A percentile compares a stretch with the other conserved stretches of the same genome.
Conservation (phyloP, 2,888 invertebrate species). For the Malachius bipustulatus region DNA sequence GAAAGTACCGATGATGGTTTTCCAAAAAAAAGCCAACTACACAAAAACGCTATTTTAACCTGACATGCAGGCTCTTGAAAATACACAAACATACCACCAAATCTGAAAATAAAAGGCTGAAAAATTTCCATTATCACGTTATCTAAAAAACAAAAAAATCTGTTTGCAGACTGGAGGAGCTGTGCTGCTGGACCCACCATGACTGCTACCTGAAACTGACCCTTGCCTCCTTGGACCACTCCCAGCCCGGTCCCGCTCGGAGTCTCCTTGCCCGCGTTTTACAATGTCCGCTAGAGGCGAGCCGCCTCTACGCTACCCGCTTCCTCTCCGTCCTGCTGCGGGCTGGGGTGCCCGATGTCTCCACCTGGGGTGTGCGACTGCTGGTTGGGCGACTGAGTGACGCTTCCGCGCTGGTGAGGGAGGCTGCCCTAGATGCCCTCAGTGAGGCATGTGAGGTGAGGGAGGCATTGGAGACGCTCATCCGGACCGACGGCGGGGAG, state of each 20-base stretch:
- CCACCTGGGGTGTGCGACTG: constrained; percentile 77
- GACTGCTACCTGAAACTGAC: constrained; percentile 90
- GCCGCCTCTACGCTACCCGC: constrained; percentile 80
- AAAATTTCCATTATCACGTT: no score
- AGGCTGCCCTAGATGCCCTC: constrained; percentile 68
- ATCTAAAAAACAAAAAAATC: no score
- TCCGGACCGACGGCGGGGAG: constrained; percentile 59
- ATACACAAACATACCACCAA: no score
- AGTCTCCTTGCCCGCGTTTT: constrained; percentile 38
- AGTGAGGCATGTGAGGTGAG: constrained; percentile 90
- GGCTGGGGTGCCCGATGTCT: constrained; percentile 60
- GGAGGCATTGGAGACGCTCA: constrained; percentile 62
- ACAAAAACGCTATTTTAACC: no score
- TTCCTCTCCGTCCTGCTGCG: constrained; percentile 79
- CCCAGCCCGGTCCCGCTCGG: constrained; percentile 57
- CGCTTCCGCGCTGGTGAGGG: constrained; percentile 63
- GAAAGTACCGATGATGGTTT: no score
- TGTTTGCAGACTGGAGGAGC: constrained; percentile 61
- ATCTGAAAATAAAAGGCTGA: no score
- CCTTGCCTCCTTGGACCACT: constrained; percentile 83
- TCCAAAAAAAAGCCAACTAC: no score
- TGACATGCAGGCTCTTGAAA: no score
- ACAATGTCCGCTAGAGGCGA: constrained; percentile 45
- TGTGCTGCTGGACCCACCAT: constrained; percentile 73
- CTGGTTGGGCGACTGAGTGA: constrained; percentile 79